Conservation (phyloP, 2,113 vertebrate species). For the Cathartes aura region DNA sequence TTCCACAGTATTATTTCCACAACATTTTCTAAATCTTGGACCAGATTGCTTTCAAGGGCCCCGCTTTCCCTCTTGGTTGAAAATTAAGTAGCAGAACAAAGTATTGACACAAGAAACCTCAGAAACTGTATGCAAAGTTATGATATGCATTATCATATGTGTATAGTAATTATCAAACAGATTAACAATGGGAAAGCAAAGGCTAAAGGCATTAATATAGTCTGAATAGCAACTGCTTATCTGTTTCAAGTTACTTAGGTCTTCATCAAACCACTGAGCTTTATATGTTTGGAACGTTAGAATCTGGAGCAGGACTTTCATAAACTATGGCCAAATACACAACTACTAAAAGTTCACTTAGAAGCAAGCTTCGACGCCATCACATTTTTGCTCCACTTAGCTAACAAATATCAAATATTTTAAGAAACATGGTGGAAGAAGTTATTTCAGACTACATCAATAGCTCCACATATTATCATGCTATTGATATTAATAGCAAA, state of each 20-base stretch:
- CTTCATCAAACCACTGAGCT: background rate
- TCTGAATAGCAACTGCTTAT: background rate
- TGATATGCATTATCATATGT: background rate
- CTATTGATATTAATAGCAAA: background rate
- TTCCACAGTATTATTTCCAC: background rate
- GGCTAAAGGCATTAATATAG: background rate
- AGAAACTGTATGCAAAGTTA: background rate
- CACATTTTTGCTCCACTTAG: background rate
- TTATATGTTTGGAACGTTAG: background rate
- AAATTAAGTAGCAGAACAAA: background rate
- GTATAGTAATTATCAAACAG: background rate
- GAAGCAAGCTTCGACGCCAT: background rate
- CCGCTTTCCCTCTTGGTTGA: background rate
- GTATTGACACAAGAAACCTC: background rate
- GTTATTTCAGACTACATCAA: background rate
- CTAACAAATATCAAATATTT: background rate
- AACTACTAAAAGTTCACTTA: background rate
- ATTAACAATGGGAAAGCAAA: background rate
- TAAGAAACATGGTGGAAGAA: background rate
- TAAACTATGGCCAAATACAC: background rate
- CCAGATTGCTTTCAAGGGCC: background rate
- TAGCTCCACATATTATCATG: background rate
- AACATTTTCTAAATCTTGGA: background rate
- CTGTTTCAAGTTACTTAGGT: background rate
- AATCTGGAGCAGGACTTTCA: background rate